phyloP scores from a whole-genome alignment of 2,113 vertebrate species.

The Xyrauchen texanus region DNA sequence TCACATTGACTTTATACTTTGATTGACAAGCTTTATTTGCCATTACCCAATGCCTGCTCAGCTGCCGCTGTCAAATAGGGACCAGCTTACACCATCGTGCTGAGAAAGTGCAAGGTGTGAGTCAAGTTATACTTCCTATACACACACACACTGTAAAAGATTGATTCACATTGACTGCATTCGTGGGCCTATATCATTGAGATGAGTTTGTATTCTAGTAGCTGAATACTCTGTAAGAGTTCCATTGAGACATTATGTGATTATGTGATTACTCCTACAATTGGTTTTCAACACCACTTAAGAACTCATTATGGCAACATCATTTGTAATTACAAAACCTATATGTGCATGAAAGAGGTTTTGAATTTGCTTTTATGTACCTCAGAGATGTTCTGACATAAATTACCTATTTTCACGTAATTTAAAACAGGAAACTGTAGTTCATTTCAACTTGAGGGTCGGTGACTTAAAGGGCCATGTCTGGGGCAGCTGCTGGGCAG shows the following conservation, averaged over 20 bases:
- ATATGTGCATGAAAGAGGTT: no score
- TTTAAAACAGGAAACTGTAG: not conserved
- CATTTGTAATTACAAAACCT: no score
- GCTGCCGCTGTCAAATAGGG: conserved; percentile 13
- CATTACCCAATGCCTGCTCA: conserved; percentile 9
- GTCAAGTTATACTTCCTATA: conserved; percentile 7
- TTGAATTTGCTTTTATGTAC: no score
- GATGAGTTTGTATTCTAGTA: not conserved
- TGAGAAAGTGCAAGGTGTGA: conserved; percentile 34
- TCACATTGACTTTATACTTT: conserved; percentile 18
- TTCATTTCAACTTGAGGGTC: not conserved
- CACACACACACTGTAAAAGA: not conserved
- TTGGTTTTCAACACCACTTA: not conserved
- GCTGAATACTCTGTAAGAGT: no score
- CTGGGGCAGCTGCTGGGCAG: no score
- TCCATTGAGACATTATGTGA: no score
- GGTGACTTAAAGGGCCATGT: not conserved
- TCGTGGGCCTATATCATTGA: not conserved
- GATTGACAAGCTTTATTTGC: conserved; percentile 29
- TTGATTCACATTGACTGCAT: conserved; percentile 11
- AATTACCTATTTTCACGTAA: no score
- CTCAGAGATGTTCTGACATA: no score
- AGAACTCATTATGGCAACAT: not conserved
- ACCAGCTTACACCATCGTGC: conserved; percentile 26
- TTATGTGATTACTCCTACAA: no score